A percentile compares a stretch with the other conserved stretches of the same genome.
Conservation (phyloP, 92 coral and sea anemone species). For the Bergia puertoricense region DNA sequence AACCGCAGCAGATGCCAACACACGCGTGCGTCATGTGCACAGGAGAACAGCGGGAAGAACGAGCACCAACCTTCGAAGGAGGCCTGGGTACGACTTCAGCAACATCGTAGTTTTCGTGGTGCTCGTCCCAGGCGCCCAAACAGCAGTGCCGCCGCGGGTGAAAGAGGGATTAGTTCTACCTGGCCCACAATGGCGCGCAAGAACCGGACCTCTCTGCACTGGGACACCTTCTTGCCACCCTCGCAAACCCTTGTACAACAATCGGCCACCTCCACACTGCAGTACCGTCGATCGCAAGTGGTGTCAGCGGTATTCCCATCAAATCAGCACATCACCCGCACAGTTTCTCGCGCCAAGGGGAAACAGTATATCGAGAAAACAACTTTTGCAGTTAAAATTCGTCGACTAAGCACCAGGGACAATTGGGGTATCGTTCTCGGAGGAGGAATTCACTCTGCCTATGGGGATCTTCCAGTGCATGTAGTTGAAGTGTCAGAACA, state of each 20-base stretch:
- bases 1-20: neutral
- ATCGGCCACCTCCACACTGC: constrained; percentile 50
- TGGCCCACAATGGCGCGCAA: constrained; percentile 66
- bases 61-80: neutral
- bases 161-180: constrained; percentile 58
- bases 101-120: constrained; percentile 37
- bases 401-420: constrained; percentile 37
- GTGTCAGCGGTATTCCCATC: constrained; percentile 46
- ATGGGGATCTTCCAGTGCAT: constrained; percentile 82
- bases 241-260: constrained; percentile 47
- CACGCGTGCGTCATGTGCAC: neutral
- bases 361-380: constrained; percentile 57
- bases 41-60: neutral
- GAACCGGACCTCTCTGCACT: constrained; percentile 67
- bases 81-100: neutral
- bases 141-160: constrained; percentile 1
- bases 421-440: constrained; percentile 74
- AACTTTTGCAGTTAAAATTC: constrained; percentile 57
- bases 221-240: constrained; percentile 72
- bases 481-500: constrained; percentile 56
- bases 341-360: constrained; percentile 41
- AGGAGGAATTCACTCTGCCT: constrained; percentile 79
- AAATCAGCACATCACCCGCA: constrained; percentile 32
- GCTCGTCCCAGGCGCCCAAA: constrained; percentile 45
- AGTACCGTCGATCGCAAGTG: constrained; percentile 39